Evolutionary conservation across 2,797 vertebrate species (phyloP).

Genomic region (Gymnopithys bicolor): DNA sequence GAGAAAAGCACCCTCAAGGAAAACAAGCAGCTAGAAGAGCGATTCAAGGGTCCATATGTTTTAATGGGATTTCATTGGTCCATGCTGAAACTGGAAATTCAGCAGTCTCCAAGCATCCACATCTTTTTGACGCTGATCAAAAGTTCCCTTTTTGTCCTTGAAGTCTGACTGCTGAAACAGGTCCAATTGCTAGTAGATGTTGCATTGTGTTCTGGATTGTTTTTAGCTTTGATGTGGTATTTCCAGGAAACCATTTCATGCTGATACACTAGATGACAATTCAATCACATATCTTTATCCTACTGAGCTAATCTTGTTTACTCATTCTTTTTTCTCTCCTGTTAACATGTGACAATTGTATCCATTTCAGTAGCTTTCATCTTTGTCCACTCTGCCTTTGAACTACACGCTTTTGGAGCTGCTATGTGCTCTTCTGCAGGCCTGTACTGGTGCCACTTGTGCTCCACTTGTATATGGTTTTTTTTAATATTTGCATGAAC

Average conservation of each 20-base stretch:
- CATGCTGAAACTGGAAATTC: background rate
- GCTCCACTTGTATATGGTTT: background rate
- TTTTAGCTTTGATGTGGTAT: slow-evolving; percentile 70
- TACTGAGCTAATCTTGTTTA: slow-evolving; percentile 69
- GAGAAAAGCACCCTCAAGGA: background rate
- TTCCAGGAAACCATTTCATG: slow-evolving; percentile 63
- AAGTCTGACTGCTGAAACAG: slow-evolving; percentile 48
- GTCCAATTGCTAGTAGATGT: slow-evolving; percentile 52
- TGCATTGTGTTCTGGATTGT: slow-evolving; percentile 49
- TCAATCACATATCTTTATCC: slow-evolving; percentile 66
- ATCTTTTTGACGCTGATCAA: background rate
- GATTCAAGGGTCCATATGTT: background rate
- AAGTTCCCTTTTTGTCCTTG: slow-evolving; percentile 52
- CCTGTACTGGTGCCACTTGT: background rate
- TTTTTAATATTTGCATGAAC: slow-evolving; percentile 45
- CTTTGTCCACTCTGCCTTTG: slow-evolving; percentile 28
- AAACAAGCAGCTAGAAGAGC: background rate
- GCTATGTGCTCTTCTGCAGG: slow-evolving; percentile 21
- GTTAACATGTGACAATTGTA: slow-evolving; percentile 62
- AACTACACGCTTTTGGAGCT: background rate
- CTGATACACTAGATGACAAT: slow-evolving; percentile 67
- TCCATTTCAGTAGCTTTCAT: slow-evolving; percentile 63
- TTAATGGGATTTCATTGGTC: background rate
- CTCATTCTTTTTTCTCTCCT: slow-evolving; percentile 40
- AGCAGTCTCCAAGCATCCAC: background rate